Base-by-base conservation (phyloP, 2,113 vertebrate species). In the Anoplopoma fimbria region DNA sequence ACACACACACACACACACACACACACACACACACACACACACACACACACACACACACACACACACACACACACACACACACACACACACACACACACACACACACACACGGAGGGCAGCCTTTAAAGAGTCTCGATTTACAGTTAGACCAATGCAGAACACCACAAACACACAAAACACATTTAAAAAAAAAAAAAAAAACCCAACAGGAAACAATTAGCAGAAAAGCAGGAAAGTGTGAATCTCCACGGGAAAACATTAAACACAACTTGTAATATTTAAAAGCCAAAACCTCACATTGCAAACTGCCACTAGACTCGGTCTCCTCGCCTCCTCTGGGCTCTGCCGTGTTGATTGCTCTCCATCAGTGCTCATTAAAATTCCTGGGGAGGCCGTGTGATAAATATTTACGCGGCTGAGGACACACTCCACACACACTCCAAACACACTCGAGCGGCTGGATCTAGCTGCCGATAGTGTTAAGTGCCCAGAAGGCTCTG, bases 351-450 rank as follows among this genome's bases (percentile, higher is more conserved):
- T 85, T 92, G 89, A 91, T 89, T 87, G 77, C 86, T 75, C 91
- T 87, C 89, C 84, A 89, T 93, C 92, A 89, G 88, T 53, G 89
- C 92, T 93, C 93, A 93, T 94, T 94, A 93, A 92, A 91, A 93
- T 92, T 93, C 91, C 89, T 75, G 63, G 72, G 90, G 90, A 89
- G 92, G 87, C 87, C 55, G 49, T 81, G 91, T 87, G 91, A 93
- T 93, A 94, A 92, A 94, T 94, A 94, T 93, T 94, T 93, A 92
- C 77, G 75, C 3, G 72, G 82, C 85, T 86, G 89, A 94, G 89
- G 91, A 94, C 91, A 87, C 92, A 94, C 91, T 91, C 91, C 88
- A 83, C 90, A 87, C 89, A 92, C 92, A 90, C 91, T 88, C 85
- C 88, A 93, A 88, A 93, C 90, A 91, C 91, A 83, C 88, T 89